Conservation (phyloP, 2,797 vertebrate genomes). For the Eospalax fontanierii region DNA sequence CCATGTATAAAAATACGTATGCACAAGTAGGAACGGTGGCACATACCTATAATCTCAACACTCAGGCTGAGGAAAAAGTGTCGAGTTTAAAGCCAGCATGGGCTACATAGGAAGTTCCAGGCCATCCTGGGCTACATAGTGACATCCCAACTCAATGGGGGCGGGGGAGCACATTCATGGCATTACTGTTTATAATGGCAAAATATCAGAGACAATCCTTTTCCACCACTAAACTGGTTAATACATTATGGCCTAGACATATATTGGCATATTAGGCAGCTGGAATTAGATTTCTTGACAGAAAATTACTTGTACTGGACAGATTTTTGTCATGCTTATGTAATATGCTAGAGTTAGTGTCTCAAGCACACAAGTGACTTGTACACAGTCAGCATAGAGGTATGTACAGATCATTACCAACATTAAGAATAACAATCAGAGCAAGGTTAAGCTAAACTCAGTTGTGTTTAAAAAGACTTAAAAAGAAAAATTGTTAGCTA, state of each 20-base stretch:
- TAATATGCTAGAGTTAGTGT: not conserved
- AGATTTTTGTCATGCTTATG: not conserved
- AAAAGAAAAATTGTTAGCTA: not conserved
- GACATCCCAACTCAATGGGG: not conserved
- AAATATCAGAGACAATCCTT: not conserved
- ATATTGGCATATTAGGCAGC: constrained; percentile 3
- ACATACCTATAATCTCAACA: too few relatives aligned
- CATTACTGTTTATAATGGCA: not conserved
- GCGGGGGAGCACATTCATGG: not conserved
- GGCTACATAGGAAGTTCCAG: not conserved
- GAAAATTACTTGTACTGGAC: not conserved
- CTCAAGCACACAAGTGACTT: not conserved
- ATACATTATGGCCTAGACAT: not conserved
- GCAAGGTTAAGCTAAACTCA: not conserved
- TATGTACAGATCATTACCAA: not conserved
- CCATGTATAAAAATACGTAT: not conserved
- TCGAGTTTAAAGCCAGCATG: not conserved
- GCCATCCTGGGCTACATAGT: not conserved
- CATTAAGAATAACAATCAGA: not conserved
- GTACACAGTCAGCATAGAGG: not conserved
- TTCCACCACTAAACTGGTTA: not conserved
- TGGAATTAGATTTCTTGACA: constrained; percentile 1
- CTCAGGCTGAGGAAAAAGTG: not conserved
- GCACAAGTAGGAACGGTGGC: not conserved
- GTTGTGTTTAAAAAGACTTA: not conserved